A percentile compares a stretch with the other conserved stretches of the same genome.
Conservation (phyloP, 2,113 vertebrate genomes). For the Phaethornis superciliosus region DNA sequence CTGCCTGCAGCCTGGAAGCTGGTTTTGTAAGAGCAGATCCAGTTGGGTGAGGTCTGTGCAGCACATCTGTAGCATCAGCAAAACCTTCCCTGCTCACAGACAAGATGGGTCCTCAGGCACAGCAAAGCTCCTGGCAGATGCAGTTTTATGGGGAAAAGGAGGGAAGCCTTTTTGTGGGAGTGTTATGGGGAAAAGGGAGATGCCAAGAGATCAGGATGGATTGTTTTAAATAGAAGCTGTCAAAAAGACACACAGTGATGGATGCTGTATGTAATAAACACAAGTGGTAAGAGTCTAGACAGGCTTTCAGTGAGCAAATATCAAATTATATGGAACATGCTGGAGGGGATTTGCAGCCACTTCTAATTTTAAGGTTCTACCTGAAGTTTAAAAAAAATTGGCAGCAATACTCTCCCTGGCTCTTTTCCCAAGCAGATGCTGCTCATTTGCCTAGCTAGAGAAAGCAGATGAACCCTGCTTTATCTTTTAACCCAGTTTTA, state of each 20-base stretch:
- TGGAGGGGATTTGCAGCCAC: neutral
- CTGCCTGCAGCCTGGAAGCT: neutral
- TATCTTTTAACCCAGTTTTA: too few species aligned
- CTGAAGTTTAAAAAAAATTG: neutral
- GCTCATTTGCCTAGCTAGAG: slow-evolving; percentile 3
- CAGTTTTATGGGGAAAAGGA: neutral
- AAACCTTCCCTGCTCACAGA: fast-evolving
- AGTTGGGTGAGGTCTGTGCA: neutral
- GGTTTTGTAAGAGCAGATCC: neutral
- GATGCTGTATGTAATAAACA: neutral
- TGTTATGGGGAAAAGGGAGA: neutral
- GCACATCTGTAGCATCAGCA: neutral
- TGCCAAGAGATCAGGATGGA: neutral
- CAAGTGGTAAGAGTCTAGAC: slow-evolving; percentile 6
- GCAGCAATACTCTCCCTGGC: neutral
- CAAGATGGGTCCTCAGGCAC: neutral
- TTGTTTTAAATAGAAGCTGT: neutral
- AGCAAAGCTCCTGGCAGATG: neutral
- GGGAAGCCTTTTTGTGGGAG: neutral
- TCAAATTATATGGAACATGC: neutral
- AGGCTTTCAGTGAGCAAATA: neutral
- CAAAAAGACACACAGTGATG: neutral
- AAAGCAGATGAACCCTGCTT: neutral
- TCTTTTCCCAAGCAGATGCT: neutral
- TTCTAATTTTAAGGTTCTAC: neutral